phyloP scores from a whole-genome alignment of 2,888 invertebrate species.

The Nephrotoma appendiculata region DNA sequence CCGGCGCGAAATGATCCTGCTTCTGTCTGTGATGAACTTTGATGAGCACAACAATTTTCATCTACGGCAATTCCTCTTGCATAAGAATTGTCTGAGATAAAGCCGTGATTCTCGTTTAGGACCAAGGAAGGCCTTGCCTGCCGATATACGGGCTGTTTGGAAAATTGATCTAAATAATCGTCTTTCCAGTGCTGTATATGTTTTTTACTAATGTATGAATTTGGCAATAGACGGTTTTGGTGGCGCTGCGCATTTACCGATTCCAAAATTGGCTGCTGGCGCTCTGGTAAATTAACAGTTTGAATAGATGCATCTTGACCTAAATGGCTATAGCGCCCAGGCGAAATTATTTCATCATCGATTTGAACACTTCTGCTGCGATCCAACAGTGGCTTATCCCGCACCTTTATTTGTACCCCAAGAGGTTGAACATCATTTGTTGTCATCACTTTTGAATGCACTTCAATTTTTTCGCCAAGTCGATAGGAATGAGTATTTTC shows the following conservation, averaged over 20 bases:
- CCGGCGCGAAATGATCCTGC: conserved; percentile 4
- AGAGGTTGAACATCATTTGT: background rate
- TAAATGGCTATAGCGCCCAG: background rate
- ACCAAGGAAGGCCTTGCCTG: background rate
- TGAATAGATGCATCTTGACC: conserved; percentile 9
- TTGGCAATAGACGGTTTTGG: conserved; percentile 1
- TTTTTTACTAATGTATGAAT: background rate
- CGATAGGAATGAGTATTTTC: conserved; percentile 7
- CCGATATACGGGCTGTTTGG: background rate
- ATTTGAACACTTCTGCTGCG: background rate
- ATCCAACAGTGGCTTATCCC: background rate
- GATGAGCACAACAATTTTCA: background rate
- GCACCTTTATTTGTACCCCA: conserved; percentile 8
- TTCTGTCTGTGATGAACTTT: background rate
- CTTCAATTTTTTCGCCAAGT: background rate
- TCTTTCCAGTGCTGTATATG: background rate
- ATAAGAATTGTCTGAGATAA: background rate
- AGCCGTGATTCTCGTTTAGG: background rate
- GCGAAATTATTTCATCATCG: conserved; percentile 6
- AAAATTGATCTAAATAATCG: background rate
- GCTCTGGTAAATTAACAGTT: conserved; percentile 11
- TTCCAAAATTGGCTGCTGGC: conserved; percentile 14
- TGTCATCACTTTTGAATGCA: background rate
- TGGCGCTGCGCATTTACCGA: conserved; percentile 13
- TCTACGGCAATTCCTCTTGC: background rate